Percentiles rank a stretch among this genome's conserved stretches.
Conservation (phyloP, 2,797 vertebrate genomes). For the Poecile montanus region DNA sequence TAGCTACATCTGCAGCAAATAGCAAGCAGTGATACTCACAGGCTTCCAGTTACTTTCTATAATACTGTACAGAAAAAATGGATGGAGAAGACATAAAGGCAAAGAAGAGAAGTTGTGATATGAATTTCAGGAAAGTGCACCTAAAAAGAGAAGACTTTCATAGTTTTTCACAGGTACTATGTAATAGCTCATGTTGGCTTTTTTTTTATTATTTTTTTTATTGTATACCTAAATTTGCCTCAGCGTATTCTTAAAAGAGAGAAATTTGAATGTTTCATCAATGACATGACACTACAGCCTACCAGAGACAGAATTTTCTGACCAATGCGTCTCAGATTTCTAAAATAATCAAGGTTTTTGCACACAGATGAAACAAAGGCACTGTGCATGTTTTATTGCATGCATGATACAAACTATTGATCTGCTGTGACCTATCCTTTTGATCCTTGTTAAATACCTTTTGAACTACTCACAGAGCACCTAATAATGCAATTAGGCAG, state of each 20-base stretch:
- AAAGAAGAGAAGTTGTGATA: neutral
- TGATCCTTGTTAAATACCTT: neutral
- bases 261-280: neutral
- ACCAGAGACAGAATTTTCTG: neutral
- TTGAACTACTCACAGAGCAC: neutral
- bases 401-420: neutral
- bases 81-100: neutral
- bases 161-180: neutral
- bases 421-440: neutral
- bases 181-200: neutral
- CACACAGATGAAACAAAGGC: neutral
- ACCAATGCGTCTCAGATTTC: neutral
- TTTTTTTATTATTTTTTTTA: too few relatives aligned
- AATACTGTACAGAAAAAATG: neutral
- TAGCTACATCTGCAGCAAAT: neutral
- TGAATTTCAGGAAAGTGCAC: neutral
- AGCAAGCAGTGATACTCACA: neutral
- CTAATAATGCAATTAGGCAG: neutral
- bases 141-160: neutral
- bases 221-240: neutral
- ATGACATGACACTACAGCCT: neutral
- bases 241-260: neutral
- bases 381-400: rapidly evolving
- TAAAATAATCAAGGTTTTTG: neutral
- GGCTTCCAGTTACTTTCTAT: neutral